These are phyloP conservation scores for Scortum barcoo DNA, from an alignment of 2,113 vertebrate species.

Conservation along the genomic window DNA sequence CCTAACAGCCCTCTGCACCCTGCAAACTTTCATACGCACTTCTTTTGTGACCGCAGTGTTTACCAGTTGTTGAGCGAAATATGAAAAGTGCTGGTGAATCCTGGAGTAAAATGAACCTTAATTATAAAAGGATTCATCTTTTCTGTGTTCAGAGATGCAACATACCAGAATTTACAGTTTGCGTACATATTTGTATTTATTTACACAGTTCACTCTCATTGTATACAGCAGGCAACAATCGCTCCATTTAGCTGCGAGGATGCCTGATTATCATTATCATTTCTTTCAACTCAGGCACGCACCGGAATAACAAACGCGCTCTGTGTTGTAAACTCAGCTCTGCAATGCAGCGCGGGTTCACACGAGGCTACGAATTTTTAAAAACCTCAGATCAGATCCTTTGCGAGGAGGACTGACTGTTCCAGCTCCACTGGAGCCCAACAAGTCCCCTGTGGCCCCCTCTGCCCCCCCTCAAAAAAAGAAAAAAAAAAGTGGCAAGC, in stretches of 20 bases:
- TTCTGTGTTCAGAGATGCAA: not conserved
- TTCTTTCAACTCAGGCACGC: constrained; percentile 16
- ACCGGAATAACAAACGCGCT: constrained; percentile 33
- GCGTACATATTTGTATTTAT: not conserved
- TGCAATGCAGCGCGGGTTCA: constrained; percentile 51
- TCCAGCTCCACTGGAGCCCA: constrained; percentile 55
- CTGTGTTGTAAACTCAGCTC: constrained; percentile 22
- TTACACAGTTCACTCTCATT: not conserved
- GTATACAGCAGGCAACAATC: not conserved
- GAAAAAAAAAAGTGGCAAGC: constrained; percentile 29
- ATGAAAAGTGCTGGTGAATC: not conserved
- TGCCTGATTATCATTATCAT: constrained; percentile 7
- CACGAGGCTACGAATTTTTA: constrained; percentile 25
- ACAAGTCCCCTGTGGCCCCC: constrained; percentile 20
- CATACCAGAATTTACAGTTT: not conserved
- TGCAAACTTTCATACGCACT: not conserved
- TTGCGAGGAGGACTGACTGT: constrained; percentile 52
- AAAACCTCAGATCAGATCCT: constrained; percentile 31
- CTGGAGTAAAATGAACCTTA: not conserved
- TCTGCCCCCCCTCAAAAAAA: not conserved
- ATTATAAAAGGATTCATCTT: not conserved
- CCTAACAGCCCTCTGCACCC: not conserved
- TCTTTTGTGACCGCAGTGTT: constrained; percentile 4
- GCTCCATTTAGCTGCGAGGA: not conserved
- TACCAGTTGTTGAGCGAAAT: not conserved